Conservation (phyloP, 2,113 vertebrate genomes). For the Scopus umbretta region DNA sequence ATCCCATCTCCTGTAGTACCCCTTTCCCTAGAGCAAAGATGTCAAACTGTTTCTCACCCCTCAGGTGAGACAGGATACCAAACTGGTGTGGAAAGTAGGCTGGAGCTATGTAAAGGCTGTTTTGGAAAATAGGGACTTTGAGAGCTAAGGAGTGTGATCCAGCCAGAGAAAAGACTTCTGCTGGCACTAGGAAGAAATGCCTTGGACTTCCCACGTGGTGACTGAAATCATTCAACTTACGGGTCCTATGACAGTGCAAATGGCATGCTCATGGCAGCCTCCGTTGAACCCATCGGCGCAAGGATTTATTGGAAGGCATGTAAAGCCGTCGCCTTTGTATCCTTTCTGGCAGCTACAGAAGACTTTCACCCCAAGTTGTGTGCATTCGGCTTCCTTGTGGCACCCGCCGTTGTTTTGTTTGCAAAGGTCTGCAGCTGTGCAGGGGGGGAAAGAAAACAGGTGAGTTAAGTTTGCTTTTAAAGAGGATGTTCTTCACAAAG, state of each 20-base stretch:
- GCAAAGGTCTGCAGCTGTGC: constrained; percentile 85
- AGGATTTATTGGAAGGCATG: constrained; percentile 79
- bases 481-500: background rate
- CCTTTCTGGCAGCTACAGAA: constrained; percentile 82
- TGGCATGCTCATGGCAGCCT: constrained; percentile 88
- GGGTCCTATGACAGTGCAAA: constrained; percentile 83
- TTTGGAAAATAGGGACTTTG: background rate
- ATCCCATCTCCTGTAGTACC: background rate
- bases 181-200: background rate
- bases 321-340: constrained; percentile 83
- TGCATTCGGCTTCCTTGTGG: constrained; percentile 76
- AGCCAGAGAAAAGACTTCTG: background rate
- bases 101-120: background rate
- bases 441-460: background rate
- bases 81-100: background rate
- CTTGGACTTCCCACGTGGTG: background rate
- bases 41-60: background rate
- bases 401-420: constrained; percentile 87
- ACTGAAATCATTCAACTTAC: constrained; percentile 69
- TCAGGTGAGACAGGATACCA: background rate
- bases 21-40: background rate
- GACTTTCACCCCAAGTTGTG: constrained; percentile 75
- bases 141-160: background rate
- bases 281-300: constrained; percentile 81
- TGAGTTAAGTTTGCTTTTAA: background rate